phyloP scores from a whole-genome alignment of 2,888 invertebrate genomes.

The Corbicula japonica region DNA sequence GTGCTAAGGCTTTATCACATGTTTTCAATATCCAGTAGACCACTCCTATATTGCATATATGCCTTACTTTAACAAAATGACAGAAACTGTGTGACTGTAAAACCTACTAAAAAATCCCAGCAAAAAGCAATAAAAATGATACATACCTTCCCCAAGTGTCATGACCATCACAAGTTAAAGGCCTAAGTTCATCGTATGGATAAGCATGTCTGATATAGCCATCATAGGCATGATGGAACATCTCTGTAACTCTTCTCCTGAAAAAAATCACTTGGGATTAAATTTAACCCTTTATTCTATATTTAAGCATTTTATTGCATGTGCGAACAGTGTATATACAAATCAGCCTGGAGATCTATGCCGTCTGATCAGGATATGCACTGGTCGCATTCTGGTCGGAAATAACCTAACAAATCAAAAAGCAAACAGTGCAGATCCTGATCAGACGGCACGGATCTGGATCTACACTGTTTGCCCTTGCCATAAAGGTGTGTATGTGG shows the following conservation, averaged over 20 bases:
- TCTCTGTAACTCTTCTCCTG: conserved; percentile 95
- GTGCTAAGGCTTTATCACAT: no score
- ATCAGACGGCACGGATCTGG: not conserved
- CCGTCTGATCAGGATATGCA: not conserved
- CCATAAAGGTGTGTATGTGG: no score
- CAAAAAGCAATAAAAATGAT: conserved; percentile 3
- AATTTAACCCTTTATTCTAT: not conserved
- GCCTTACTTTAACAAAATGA: no score
- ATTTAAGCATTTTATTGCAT: no score
- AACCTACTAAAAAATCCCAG: no score
- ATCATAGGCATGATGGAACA: conserved; percentile 99
- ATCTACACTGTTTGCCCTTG: no score
- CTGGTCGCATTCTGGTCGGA: no score
- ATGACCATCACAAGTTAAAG: conserved; percentile 94
- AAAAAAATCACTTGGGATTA: conserved; percentile 59
- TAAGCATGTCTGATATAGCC: conserved; percentile 97
- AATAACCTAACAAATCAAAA: not conserved
- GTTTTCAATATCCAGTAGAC: no score
- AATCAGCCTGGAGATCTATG: not conserved
- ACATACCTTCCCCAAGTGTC: conserved; percentile 96
- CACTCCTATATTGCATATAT: no score
- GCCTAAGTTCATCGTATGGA: conserved; percentile 98
- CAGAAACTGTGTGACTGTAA: no score
- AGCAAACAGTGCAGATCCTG: not conserved
- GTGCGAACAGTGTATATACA: no score